A percentile compares a stretch with the other conserved stretches of the same genome.
These are phyloP conservation scores for Zapornia atra DNA, from an alignment of 2,113 vertebrate genomes.

Conservation along the genomic window DNA sequence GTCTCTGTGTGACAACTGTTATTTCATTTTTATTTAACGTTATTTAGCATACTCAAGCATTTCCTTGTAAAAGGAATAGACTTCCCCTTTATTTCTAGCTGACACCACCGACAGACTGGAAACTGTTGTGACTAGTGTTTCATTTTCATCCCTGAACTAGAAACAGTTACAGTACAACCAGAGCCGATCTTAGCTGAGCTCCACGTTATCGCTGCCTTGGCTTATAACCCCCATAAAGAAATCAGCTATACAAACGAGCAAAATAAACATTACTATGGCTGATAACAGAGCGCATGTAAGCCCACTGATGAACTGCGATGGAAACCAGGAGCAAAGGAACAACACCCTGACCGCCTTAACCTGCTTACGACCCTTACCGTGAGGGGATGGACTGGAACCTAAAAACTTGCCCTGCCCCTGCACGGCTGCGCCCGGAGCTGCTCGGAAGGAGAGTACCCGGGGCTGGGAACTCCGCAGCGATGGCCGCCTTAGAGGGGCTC, in stretches of 20 bases:
- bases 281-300: neutral
- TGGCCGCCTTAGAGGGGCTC: neutral
- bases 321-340: neutral
- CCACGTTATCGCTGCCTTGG: neutral
- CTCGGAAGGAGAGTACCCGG: neutral
- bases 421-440: fast-evolving
- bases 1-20: neutral
- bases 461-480: neutral
- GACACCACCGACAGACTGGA: neutral
- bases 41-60: neutral
- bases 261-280: neutral
- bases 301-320: neutral
- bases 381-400: no score
- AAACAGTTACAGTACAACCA: fast-evolving
- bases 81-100: neutral
- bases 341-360: neutral
- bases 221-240: neutral
- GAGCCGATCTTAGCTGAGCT: neutral
- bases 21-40: neutral
- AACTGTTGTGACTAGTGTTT: neutral
- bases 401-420: fast-evolving
- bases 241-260: neutral
- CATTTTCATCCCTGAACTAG: neutral
- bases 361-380: no score
- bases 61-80: neutral